These are phyloP conservation scores for Watsonalla cultraria DNA, from an alignment of 2,888 invertebrate species.

Conservation along the genomic window DNA sequence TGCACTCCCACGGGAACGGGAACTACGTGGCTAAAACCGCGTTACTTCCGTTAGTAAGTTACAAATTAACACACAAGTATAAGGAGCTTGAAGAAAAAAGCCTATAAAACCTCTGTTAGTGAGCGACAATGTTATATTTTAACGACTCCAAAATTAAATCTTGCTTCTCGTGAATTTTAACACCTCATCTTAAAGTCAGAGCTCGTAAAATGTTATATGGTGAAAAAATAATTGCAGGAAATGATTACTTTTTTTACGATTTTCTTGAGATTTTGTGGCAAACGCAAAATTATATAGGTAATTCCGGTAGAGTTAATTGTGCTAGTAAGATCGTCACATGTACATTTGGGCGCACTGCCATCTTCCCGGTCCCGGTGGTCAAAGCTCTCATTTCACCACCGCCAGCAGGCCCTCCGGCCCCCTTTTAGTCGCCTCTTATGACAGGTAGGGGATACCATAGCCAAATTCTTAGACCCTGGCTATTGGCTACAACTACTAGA, in stretches of 20 bases:
- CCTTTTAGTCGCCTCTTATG: no score
- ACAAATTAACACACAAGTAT: no score
- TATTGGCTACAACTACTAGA: no score
- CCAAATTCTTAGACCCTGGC: no score
- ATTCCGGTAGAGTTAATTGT: neutral
- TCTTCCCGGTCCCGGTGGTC: no score
- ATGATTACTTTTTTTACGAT: neutral
- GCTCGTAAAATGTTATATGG: slow-evolving; percentile 2
- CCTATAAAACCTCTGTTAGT: neutral
- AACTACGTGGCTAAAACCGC: no score
- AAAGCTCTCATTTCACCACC: no score
- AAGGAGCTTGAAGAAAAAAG: neutral
- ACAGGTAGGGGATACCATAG: no score
- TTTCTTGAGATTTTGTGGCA: neutral
- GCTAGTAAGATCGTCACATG: neutral
- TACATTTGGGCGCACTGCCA: no score
- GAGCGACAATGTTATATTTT: neutral
- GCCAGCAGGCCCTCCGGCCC: no score
- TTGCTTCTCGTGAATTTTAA: neutral
- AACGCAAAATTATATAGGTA: neutral
- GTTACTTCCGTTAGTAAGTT: no score
- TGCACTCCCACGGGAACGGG: no score
- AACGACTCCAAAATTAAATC: neutral
- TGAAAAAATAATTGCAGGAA: neutral
- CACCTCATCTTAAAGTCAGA: neutral